Base-by-base conservation (phyloP, 2,888 invertebrate genomes). In the Pantelozetes paolii region DNA sequence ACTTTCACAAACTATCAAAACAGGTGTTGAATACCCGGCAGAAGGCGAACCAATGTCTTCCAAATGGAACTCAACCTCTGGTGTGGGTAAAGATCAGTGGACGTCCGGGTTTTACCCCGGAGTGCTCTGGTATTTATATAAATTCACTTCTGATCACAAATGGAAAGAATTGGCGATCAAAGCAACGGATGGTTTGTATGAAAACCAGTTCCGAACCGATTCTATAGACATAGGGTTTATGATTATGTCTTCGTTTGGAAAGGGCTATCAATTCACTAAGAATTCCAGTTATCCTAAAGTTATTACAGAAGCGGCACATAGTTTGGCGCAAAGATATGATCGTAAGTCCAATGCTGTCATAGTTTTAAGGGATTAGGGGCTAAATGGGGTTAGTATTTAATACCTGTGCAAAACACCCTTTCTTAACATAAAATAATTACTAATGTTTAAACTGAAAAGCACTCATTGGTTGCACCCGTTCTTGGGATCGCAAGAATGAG, bases 101-200 rank as follows among this genome's bases (percentile, higher is more conserved):
- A 70, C 70, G 1, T 9, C 45, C 26, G 70, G 70, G 1, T 70
- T 70, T 50, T 70, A 48, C 18, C 70, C 70, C 15, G 70, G 70
- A 6, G 70, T 70, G 28, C 23, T 70, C 15, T 70, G 70, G 70
- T 42, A 70, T 26, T 50, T 70, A 36, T 70, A 32, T 28, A 70
- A 70, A 15, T 23, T 40, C 3, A 70, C 70, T 1, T 2, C 6
- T 9, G 36, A 36, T 26, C 15, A 45, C 6, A 36, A 70, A 28
- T 70, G 70, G 70, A 70, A 15, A 40, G 26, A 36, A 48, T 40
- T 45, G 15, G 70, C 70, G 2, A 45, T 45, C 18, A 36, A 45
- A 50, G 70, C 70, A 3, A 70, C 70, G 2, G 48, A 70, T 70
- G 40, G 70, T 15, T 5, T 70, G 18, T 45, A 15, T 45, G 28